Evolutionary conservation across 1,140 invertebrate species (phyloP), one percentile per base, ranked within the genome.

Genomic region (Phthorimaea operculella): DNA sequence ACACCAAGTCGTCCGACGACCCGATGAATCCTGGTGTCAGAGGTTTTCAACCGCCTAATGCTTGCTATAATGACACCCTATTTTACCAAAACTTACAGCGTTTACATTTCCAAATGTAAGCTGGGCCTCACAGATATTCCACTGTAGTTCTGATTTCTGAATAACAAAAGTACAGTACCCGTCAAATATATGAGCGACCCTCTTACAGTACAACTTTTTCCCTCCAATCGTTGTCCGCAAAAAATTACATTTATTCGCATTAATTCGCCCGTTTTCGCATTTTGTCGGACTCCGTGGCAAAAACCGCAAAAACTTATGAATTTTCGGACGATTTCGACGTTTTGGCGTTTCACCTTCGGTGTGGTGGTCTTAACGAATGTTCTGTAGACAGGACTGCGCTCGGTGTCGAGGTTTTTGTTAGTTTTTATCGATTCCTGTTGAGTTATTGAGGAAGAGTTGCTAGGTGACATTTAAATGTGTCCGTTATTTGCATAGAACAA

Each of bases 231-330:
- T 69, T 60, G 55, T 36, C 51, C 47, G 51, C 63, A 79, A 76
- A 79, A 78, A 74, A 69, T 74, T 70, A 74, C 72, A 67, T 69
- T 68, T 70, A 73, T 70, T 63, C 60, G 66, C 70, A 60, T 78
- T 71, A 72, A 68, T 66, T 52, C 68, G 61, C 63, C 62, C 36
- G 36, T 28, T 28, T 28, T 28, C 2, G 21, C 21, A 28, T 28
- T 14, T 42, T 14, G 45, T 14, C 45, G 45, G 16, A 15, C 16
- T 4, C 4, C 17, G n/a, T 15, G n/a, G 45, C 15, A 47, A 47
- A 18, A 50, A 50, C 48, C 16, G 62, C 65, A 72, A 74, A 79
- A 76, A 76, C 66, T 64, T 65, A 76, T 72, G 64, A 74, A 70
- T 72, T 74, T 72, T 72, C 63, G 56, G 69, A 69, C 68, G 64